These are phyloP conservation scores for Phymastichus coffea DNA, from an alignment of 1,140 invertebrate species.

Conservation along the genomic window DNA sequence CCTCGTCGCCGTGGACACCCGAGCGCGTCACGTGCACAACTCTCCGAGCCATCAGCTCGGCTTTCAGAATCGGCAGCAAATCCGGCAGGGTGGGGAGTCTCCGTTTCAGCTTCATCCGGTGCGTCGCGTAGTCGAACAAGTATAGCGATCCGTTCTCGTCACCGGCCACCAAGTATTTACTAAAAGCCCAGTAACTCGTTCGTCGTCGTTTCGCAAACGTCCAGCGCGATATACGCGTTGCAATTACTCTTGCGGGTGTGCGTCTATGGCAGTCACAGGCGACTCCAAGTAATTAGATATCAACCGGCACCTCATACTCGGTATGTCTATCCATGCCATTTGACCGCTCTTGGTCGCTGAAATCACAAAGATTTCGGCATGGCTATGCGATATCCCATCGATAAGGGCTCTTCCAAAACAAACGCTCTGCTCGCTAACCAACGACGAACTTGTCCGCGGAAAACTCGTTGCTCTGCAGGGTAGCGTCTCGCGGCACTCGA, in stretches of 20 bases:
- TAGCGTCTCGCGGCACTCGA: constrained; percentile 17
- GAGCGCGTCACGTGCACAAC: constrained; percentile 33
- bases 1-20: neutral
- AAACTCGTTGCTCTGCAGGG: constrained; percentile 12
- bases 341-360: constrained; percentile 30
- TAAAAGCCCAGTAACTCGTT: too few relatives aligned
- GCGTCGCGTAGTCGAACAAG: constrained; percentile 33
- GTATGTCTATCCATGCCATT: constrained; percentile 34
- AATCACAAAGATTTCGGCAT: neutral
- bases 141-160: constrained; percentile 20
- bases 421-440: constrained; percentile 26
- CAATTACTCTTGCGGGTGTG: constrained; percentile 37
- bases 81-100: neutral
- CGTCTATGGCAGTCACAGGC: constrained; percentile 31
- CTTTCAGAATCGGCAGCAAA: neutral
- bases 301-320: constrained; percentile 29
- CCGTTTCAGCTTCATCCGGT: constrained; percentile 13
- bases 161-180: constrained; percentile 34
- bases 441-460: constrained; percentile 28
- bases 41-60: neutral
- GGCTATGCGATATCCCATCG: neutral
- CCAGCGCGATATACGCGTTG: too few relatives aligned
- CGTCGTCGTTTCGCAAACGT: too few relatives aligned
- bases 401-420: too few relatives aligned
- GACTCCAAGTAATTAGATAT: constrained; percentile 19